These are phyloP conservation scores for Helicolenus hilgendorfi DNA, from an alignment of 2,797 vertebrate species.

Conservation along the genomic window DNA sequence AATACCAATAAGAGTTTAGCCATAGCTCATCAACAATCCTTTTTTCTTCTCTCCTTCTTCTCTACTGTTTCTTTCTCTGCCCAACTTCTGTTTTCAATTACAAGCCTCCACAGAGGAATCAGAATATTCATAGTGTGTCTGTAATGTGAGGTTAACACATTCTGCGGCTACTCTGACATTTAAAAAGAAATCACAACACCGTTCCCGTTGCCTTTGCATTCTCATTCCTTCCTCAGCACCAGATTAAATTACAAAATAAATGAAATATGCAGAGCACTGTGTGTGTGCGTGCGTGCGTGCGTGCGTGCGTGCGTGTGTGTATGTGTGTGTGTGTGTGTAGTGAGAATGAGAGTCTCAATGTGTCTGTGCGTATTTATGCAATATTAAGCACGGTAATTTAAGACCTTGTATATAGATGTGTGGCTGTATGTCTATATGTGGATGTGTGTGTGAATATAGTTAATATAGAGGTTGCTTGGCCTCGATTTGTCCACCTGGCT, in stretches of 20 bases:
- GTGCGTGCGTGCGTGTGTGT: constrained; percentile 13
- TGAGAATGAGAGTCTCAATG: constrained; percentile 41
- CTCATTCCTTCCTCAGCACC: constrained; percentile 88
- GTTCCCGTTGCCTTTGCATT: constrained; percentile 80
- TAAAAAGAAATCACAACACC: constrained; percentile 94
- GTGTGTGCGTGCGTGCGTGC: constrained; percentile 13
- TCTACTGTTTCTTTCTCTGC: constrained; percentile 12
- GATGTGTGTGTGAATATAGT: constrained; percentile 40
- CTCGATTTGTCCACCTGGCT: constrained; percentile 91
- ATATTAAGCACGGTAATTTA: constrained; percentile 70
- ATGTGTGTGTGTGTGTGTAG: not conserved
- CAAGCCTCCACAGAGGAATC: constrained; percentile 73
- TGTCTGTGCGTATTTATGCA: constrained; percentile 53
- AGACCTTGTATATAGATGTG: constrained; percentile 32
- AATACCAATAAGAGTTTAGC: constrained; percentile 59
- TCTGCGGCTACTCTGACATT: constrained; percentile 89
- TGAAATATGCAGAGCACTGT: constrained; percentile 93
- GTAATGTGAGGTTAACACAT: constrained; percentile 87
- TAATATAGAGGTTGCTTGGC: constrained; percentile 87
- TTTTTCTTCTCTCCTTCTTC: constrained; percentile 31
- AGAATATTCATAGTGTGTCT: constrained; percentile 81
- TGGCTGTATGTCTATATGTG: not conserved
- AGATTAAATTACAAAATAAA: constrained; percentile 98
- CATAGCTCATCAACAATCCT: constrained; percentile 69
- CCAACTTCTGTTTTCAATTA: constrained; percentile 82